Conservation (phyloP, 2,113 vertebrate species). For the Poecile atricapillus region DNA sequence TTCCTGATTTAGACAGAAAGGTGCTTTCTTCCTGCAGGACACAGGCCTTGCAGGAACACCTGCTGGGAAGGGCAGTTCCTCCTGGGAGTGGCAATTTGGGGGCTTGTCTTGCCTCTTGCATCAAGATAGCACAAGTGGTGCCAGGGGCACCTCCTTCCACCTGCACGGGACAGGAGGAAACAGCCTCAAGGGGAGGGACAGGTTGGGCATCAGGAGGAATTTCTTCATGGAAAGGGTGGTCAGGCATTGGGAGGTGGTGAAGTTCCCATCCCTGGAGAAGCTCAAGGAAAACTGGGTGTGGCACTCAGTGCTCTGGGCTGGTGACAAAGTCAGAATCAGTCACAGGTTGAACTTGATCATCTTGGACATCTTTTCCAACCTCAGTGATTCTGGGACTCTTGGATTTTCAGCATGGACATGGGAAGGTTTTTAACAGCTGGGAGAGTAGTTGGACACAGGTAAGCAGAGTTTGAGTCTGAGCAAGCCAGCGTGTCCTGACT, state of each 20-base stretch:
- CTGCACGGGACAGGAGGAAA: not conserved
- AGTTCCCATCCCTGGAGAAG: not conserved
- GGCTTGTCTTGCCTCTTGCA: not conserved
- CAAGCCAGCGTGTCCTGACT: rapidly evolving
- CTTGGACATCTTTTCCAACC: not conserved
- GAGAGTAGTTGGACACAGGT: not conserved
- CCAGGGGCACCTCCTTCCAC: not conserved
- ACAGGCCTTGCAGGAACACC: not conserved
- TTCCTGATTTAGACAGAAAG: not conserved
- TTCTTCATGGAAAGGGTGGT: not conserved
- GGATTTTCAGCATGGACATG: not conserved
- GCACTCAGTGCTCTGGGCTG: not conserved
- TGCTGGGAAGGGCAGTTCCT: not conserved
- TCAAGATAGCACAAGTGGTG: not conserved
- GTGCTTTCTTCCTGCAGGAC: not conserved
- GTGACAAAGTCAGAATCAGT: no score
- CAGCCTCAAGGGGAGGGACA: not conserved
- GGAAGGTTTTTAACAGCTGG: not conserved
- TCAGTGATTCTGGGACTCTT: not conserved
- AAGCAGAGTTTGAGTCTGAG: not conserved
- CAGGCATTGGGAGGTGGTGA: not conserved
- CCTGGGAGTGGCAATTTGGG: not conserved
- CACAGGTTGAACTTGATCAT: not conserved
- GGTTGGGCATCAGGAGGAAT: not conserved
- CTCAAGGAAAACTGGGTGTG: not conserved